These are phyloP conservation scores for Tragelaphus buxtoni DNA, from an alignment of 2,113 vertebrate genomes.

Conservation along the genomic window DNA sequence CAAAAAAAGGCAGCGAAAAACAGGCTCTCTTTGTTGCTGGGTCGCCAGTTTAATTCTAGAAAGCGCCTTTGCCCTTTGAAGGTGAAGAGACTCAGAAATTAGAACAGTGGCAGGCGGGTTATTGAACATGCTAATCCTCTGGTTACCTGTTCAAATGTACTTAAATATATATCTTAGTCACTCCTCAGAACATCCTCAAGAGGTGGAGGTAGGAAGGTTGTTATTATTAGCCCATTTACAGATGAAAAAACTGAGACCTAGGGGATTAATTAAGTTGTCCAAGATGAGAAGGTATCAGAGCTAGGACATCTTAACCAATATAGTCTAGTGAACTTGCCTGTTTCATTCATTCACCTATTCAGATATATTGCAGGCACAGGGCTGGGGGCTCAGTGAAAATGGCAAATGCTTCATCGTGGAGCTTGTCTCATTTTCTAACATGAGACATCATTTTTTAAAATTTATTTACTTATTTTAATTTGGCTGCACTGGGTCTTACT, in stretches of 20 bases:
- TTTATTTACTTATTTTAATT: not conserved
- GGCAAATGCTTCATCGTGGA: no score
- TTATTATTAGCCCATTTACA: not conserved
- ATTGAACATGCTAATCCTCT: not conserved
- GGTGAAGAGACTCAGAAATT: not conserved
- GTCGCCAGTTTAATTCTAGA: not conserved
- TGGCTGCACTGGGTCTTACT: not conserved
- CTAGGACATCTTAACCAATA: not conserved
- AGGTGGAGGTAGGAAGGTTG: not conserved
- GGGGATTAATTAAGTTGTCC: not conserved
- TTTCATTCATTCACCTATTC: no score
- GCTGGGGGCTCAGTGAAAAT: no score
- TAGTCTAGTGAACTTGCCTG: not conserved
- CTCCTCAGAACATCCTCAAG: not conserved
- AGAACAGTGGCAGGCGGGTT: not conserved
- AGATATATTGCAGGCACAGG: no score
- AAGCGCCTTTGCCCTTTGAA: not conserved
- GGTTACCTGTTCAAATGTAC: not conserved
- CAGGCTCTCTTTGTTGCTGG: no score
- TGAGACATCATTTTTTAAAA: not conserved
- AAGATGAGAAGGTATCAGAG: not conserved
- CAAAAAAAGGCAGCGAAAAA: not conserved
- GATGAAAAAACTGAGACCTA: not conserved
- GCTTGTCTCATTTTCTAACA: not conserved
- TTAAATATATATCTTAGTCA: not conserved